Base-by-base conservation (phyloP, 2,113 vertebrate genomes). In the Epinephelus lanceolatus region DNA sequence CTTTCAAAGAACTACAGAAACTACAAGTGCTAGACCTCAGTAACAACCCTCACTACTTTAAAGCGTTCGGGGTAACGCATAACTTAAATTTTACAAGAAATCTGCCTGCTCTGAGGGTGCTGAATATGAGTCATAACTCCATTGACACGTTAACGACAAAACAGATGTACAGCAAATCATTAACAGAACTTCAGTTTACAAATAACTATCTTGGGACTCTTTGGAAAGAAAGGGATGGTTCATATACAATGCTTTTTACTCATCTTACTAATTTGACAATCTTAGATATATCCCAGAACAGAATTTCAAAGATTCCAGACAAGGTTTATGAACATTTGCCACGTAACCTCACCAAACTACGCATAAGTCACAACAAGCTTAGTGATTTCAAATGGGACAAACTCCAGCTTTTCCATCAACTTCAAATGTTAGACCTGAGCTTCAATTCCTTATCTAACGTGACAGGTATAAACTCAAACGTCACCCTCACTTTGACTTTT, bases 71-170 rank as follows among this genome's bases (percentile, higher is more conserved):
- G 0, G 86, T 97, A 53, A 97, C 95, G 0, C 91, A 91, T 60
- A 95, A 95, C 56, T 62, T 96, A 7, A 87, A 90, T 33, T 98
- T 97, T 52, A 83, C 68, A 10, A 52, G 92, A 90, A 94, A 96
- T 52, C 84, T 97, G 27, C 90, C 84, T 2, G 67, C 14, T 19
- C 71, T 96, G 45, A 89, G 93, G 80, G 90, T 95, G 60, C 89
- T 96, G n/a, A 96, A 94, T 63, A 88, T 96, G 89, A 93, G 87
- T 42, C 21, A 62, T 47, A 97, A 96, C 0, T 4, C 4, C 3
- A 97, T 97, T 85, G 94, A 62, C n/a, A 96, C 91, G 2, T 83
- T 97, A 81, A 96, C 95, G 2, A 95, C 95, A 3, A 96, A 90
- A 62, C 25, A 49, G 2, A 62, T 96, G 71, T 71, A 67, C 15